Conservation (phyloP, 2,797 vertebrate species). For the Alfaro cultratus region DNA sequence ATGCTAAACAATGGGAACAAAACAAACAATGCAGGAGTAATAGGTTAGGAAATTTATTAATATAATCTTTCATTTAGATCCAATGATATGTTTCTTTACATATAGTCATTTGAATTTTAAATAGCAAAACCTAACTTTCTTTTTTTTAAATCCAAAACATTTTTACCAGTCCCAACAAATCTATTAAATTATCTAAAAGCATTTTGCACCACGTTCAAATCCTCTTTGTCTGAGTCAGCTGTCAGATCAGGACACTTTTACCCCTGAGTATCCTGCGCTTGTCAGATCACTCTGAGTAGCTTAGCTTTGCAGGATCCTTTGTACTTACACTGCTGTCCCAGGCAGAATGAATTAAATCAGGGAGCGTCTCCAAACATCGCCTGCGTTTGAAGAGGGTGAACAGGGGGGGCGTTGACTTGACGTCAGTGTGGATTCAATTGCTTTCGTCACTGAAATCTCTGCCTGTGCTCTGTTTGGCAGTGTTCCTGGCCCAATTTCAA, state of each 20-base stretch:
- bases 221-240: slow-evolving; percentile 13
- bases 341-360: slow-evolving; percentile 44
- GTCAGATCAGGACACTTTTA: slow-evolving; percentile 47
- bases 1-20: slow-evolving; percentile 8
- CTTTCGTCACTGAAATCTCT: slow-evolving; percentile 53
- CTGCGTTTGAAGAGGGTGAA: slow-evolving; percentile 19
- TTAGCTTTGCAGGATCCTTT: slow-evolving; percentile 57
- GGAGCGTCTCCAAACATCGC: slow-evolving; percentile 36
- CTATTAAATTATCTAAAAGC: slow-evolving; percentile 37
- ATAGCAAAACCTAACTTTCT: slow-evolving; percentile 48
- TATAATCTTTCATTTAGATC: slow-evolving; percentile 39
- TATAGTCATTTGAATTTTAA: slow-evolving; percentile 39
- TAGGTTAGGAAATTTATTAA: slow-evolving; percentile 64
- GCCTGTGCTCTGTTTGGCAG: slow-evolving; percentile 40
- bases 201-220: slow-evolving; percentile 17
- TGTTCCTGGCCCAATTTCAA: slow-evolving; percentile 63
- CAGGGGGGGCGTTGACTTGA: slow-evolving; percentile 53
- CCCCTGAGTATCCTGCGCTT: slow-evolving; percentile 36
- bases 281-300: slow-evolving; percentile 39
- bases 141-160: slow-evolving; percentile 3
- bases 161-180: slow-evolving; percentile 41
- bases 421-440: slow-evolving; percentile 64
- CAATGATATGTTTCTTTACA: slow-evolving; percentile 38
- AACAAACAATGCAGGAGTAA: slow-evolving; percentile 30
- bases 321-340: slow-evolving; percentile 39